phyloP scores from a whole-genome alignment of 2,888 invertebrate species.

The Noctua janthe region DNA sequence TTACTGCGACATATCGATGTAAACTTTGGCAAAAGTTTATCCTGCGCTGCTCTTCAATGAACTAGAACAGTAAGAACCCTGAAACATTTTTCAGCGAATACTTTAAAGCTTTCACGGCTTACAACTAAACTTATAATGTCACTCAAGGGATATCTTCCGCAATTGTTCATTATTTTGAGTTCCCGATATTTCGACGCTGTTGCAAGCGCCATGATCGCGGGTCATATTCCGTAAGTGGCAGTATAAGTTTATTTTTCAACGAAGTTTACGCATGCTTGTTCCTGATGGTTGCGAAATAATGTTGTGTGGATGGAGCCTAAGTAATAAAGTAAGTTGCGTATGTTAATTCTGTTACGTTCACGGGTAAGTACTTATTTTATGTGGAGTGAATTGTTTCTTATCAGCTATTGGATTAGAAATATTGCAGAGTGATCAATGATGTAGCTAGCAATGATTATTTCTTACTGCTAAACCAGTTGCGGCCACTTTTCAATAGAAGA shows the following conservation, averaged over 20 bases:
- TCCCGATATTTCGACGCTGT: too few relatives aligned
- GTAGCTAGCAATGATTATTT: background rate
- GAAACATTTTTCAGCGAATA: background rate
- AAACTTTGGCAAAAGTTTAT: too few relatives aligned
- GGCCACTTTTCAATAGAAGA: background rate
- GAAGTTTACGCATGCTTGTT: background rate
- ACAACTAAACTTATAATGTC: too few relatives aligned
- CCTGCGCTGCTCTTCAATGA: background rate
- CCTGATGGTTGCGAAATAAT: too few relatives aligned
- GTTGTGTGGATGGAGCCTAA: background rate
- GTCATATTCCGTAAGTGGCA: too few relatives aligned
- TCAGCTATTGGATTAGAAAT: background rate
- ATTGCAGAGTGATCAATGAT: background rate
- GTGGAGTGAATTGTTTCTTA: constrained; percentile 3
- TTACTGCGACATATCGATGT: too few relatives aligned
- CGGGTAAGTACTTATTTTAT: background rate
- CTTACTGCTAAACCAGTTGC: background rate
- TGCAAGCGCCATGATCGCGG: too few relatives aligned
- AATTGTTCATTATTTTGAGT: too few relatives aligned
- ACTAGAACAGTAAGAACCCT: background rate
- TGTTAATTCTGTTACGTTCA: constrained; percentile 8
- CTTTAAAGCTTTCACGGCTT: too few relatives aligned
- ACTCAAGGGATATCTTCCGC: too few relatives aligned
- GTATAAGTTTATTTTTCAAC: background rate
- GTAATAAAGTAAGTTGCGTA: constrained; percentile 13